Conservation (phyloP, 2,113 vertebrate species). For the Orientallactaga bullata region DNA sequence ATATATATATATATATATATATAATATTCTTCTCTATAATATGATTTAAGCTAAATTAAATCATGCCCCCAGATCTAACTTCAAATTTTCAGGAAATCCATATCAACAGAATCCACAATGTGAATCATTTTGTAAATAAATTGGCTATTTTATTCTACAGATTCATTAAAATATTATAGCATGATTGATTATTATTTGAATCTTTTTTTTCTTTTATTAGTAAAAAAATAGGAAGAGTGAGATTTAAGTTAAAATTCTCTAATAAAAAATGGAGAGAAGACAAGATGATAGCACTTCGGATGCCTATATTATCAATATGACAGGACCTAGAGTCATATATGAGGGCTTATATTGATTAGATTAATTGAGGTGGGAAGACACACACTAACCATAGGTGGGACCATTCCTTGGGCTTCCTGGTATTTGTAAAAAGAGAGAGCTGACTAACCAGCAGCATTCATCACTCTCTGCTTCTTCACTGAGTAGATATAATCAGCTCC, state of each 20-base stretch:
- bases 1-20: background rate
- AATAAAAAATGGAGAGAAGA: background rate
- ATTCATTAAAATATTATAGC: background rate
- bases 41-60: background rate
- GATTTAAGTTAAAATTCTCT: slow-evolving; percentile 11
- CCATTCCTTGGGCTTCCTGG: no score
- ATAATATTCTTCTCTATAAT: background rate
- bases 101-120: background rate
- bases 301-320: no score
- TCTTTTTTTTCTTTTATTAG: background rate
- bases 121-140: slow-evolving; percentile 5
- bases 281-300: background rate
- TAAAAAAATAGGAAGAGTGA: background rate
- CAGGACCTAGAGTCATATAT: no score
- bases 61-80: background rate
- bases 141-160: background rate
- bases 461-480: no score
- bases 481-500: no score
- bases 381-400: no score
- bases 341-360: no score
- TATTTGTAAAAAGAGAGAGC: no score
- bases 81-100: background rate
- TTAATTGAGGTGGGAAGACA: no score
- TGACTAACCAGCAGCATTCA: no score
- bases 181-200: no score